Evolutionary conservation across 2,113 vertebrate species (phyloP), one percentile per base, ranked within the genome.

Genomic region (Oenanthe melanoleuca): DNA sequence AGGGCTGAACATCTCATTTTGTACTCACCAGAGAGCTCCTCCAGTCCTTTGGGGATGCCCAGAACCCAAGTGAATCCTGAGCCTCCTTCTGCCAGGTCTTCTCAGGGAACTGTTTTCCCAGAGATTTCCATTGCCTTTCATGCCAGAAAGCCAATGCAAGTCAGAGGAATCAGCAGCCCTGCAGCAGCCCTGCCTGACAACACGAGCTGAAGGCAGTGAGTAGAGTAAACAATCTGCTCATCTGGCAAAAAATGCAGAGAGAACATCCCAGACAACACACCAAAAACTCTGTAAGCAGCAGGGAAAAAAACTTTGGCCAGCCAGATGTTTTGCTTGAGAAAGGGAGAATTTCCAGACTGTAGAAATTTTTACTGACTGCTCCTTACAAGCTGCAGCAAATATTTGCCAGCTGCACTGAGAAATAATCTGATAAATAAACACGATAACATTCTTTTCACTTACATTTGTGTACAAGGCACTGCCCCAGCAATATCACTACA

Each of bases 341-440:
- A 80, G 24, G 18, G 24, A 86, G 11, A 67, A 77, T 80, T 92
- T 88, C 34, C 52, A 88, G 78, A 64, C 14, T 44, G 18, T 18
- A 29, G 50, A 65, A 83, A 66, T 14, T 88, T 84, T 22, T 71
- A 24, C 49, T 75, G 89, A 75, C 37, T 87, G 53, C 23, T 95
- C 31, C 55, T 80, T 79, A 72, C 71, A 94, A 83, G 87, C 66
- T 65, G 67, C 18, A 80, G 86, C 38, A 92, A 91, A 80, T 92
- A 67, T 91, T 88, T 88, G 60, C 64, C 2, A 33, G 64, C 31
- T 92, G 45, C 67, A 65, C 24, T 74, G 75, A 82, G 42, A 84
- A 73, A 83, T 90, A 90, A 90, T 86, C 75, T 86, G 86, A 80
- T 73, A 86, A 77, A 94, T 53, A 94, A 92, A 82, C 57, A 86